Base-by-base conservation (phyloP, 1,140 invertebrate genomes). In the Parasteatoda tepidariorum region DNA sequence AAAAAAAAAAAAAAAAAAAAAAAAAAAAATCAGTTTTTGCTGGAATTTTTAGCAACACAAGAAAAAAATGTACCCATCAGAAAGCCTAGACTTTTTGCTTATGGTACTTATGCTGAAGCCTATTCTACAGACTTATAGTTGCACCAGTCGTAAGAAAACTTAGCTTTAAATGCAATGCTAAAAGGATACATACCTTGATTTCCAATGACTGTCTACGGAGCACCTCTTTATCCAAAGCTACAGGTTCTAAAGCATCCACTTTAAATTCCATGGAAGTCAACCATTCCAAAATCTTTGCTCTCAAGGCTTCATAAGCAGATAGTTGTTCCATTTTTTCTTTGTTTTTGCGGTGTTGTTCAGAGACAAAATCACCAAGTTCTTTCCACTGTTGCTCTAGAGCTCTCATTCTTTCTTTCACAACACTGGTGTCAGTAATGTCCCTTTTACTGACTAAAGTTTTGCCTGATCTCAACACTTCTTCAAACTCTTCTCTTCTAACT, bases 221-320 rank as follows among this genome's bases (percentile, higher is more conserved):
- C 59, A 93, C 92, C 59, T 97, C 96, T 81, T 96, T 89, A 88
- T 98, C 95, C 18, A 98, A 91, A 11, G 96, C 96, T 0, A 97
- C 94, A 0, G 95, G 93, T 76, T 95, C 92, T 18, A 97, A 89
- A 31, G 92, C 91, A 86, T 92, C 90, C 48, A 87, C 91, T 90
- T 92, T 92, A 28, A 90, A 92, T 88, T 98, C 97, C 85, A 94
- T 96, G 6, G 89, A 91, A 15, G 91, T 93, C 15, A 98, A 90
- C 96, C 97, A 98, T 48, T 94, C 93, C 1, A 95, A 87, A 0
- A 98, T 94, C 88, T 97, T 94, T 84, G 94, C 93, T 84, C 94
- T 92, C 7, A 97, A 90, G 22, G 92, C 92, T 86, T 98, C 96
- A 87, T 97, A 98, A 26, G 95, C 93, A 79, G 92, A 92, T 28